Evolutionary conservation across 2,888 invertebrate species (phyloP).

Genomic region (Phrixothrix hirtus): DNA sequence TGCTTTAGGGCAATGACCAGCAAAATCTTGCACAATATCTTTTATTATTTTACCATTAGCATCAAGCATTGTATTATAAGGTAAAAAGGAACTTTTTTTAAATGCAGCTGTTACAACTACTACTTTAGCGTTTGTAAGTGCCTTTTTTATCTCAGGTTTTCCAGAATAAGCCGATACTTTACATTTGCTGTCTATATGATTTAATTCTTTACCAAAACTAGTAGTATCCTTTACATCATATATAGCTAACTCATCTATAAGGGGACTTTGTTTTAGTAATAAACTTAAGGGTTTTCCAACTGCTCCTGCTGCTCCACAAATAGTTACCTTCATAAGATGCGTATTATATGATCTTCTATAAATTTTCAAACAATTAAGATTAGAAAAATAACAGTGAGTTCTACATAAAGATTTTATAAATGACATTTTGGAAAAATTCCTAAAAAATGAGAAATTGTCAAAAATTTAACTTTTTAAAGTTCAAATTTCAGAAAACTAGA

Average conservation of each 20-base stretch:
- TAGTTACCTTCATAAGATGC: slow-evolving; percentile 14
- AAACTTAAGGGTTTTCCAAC: slow-evolving; percentile 62
- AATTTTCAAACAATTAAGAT: not conserved
- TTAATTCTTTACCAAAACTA: slow-evolving; percentile 54
- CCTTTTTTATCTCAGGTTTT: slow-evolving; percentile 43
- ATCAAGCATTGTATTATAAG: slow-evolving; percentile 43
- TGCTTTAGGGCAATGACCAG: slow-evolving; percentile 48
- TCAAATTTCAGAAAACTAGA: too few species aligned
- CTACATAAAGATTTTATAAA: slow-evolving; percentile 14
- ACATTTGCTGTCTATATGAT: slow-evolving; percentile 57
- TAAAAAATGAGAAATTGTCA: slow-evolving; percentile 3
- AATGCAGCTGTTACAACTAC: slow-evolving; percentile 47
- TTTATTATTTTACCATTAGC: slow-evolving; percentile 46
- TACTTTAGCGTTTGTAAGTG: slow-evolving; percentile 47
- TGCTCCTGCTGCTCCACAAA: slow-evolving; percentile 46
- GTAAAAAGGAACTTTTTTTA: slow-evolving; percentile 32
- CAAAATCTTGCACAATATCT: slow-evolving; percentile 42
- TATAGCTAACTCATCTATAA: slow-evolving; percentile 63
- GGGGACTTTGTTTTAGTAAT: slow-evolving; percentile 62
- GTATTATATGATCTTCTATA: slow-evolving; percentile 56
- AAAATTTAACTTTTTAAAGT: too few species aligned
- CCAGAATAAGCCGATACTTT: slow-evolving; percentile 49
- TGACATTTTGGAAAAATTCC: slow-evolving; percentile 12
- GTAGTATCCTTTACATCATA: slow-evolving; percentile 57
- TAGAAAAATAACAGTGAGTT: not conserved